phyloP scores from a whole-genome alignment of 2,797 vertebrate genomes.

The Peromyscus eremicus region DNA sequence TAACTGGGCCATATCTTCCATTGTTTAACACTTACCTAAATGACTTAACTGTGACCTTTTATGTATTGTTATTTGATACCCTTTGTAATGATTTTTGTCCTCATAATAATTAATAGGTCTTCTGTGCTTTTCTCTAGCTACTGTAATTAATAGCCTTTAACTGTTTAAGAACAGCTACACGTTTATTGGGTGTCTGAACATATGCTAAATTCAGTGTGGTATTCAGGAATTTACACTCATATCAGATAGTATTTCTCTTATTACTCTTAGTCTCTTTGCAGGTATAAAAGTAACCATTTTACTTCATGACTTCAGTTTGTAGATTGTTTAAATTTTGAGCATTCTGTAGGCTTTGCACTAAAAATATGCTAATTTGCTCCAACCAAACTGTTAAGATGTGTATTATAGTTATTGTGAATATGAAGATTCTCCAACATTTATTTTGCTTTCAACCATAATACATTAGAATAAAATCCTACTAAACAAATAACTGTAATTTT shows the following conservation, averaged over 20 bases:
- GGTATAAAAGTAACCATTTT: neutral
- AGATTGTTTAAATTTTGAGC: neutral
- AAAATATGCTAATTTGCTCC: constrained; percentile 37
- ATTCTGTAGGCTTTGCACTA: neutral
- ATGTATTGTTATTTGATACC: constrained; percentile 1
- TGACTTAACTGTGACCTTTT: neutral
- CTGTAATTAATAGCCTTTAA: neutral
- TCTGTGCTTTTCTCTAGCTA: neutral
- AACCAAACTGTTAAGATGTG: neutral
- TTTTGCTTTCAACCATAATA: neutral
- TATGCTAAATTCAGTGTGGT: neutral
- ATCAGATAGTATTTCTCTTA: neutral
- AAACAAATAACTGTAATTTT: neutral
- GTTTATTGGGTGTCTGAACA: neutral
- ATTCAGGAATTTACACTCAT: neutral
- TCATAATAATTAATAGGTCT: neutral
- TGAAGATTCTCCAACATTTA: neutral
- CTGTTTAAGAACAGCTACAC: neutral
- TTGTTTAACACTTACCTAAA: neutral
- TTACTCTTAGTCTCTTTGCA: neutral
- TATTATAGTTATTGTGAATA: constrained; percentile 41
- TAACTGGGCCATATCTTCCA: neutral
- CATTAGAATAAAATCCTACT: constrained; percentile 5
- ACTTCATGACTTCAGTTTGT: neutral
- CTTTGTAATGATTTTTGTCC: neutral